Conservation (phyloP, 2,113 vertebrate species). For the Xenus cinereus region DNA sequence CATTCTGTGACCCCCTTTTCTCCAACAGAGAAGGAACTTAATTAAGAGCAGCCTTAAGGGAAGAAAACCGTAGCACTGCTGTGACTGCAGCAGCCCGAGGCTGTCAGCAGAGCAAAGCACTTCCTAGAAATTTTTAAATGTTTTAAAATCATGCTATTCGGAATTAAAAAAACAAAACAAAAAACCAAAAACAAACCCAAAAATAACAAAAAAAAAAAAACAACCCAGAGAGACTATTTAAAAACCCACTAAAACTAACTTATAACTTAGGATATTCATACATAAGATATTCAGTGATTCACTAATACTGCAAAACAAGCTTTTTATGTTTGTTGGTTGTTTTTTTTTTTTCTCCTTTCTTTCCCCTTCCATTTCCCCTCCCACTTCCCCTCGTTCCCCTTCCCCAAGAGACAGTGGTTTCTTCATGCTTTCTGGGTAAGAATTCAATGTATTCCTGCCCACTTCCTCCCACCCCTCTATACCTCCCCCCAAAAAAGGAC, state of each 20-base stretch:
- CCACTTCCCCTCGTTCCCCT: not conserved
- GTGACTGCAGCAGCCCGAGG: not conserved
- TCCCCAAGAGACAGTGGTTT: conserved; percentile 70
- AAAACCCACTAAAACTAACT: conserved; percentile 73
- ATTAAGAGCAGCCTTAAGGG: not conserved
- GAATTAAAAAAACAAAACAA: not conserved
- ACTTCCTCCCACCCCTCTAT: not conserved
- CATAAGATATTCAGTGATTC: conserved; percentile 75
- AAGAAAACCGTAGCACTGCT: not conserved
- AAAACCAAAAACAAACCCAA: not conserved
- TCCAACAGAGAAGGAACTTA: not conserved
- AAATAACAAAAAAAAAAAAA: not conserved
- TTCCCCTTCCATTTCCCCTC: not conserved
- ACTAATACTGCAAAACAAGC: conserved; percentile 78
- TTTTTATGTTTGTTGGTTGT: not conserved
- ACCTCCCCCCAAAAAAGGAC: not conserved
- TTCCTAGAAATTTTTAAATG: not conserved
- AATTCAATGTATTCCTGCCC: conserved; percentile 7
- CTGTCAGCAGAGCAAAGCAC: not conserved
- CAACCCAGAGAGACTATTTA: conserved; percentile 51
- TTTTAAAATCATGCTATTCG: not conserved
- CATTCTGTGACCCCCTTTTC: not conserved
- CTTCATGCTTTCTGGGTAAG: conserved; percentile 69
- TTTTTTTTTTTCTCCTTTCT: not conserved
- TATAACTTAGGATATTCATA: conserved; percentile 74